phyloP scores from a whole-genome alignment of 2,797 vertebrate species.

The Oreonectes daqikongensis region DNA sequence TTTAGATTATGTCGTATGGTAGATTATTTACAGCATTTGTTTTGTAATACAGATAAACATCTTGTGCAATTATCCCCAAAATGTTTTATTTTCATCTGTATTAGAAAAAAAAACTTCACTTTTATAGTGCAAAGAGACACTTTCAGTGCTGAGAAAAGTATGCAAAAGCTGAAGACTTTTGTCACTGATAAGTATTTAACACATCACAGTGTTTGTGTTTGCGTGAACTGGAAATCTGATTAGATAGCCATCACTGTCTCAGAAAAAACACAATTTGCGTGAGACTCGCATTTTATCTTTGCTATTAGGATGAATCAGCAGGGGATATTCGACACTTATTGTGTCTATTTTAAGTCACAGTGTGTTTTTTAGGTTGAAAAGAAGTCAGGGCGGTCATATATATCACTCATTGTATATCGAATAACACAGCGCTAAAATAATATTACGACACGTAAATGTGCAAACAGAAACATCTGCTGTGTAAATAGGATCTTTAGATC shows the following conservation, averaged over 20 bases:
- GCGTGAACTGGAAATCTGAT: not conserved
- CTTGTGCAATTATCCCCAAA: not conserved
- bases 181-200: not conserved
- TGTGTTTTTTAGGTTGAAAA: not conserved
- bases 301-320: not conserved
- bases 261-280: not conserved
- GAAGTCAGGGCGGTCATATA: not conserved
- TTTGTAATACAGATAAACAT: not conserved
- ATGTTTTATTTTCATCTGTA: too few relatives aligned
- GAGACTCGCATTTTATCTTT: not conserved
- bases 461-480: not conserved
- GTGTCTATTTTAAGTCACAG: not conserved
- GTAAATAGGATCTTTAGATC: too few relatives aligned
- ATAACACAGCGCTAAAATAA: not conserved
- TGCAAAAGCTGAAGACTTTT: conserved; percentile 50
- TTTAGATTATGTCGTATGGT: too few relatives aligned
- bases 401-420: not conserved
- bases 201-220: not conserved
- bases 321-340: not conserved
- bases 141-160: conserved; percentile 36
- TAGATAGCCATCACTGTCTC: not conserved
- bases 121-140: not conserved
- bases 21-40: too few relatives aligned
- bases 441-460: not conserved
- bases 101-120: too few relatives aligned